Conservation (phyloP, 2,888 invertebrate genomes). For the Drosophila tripunctata region DNA sequence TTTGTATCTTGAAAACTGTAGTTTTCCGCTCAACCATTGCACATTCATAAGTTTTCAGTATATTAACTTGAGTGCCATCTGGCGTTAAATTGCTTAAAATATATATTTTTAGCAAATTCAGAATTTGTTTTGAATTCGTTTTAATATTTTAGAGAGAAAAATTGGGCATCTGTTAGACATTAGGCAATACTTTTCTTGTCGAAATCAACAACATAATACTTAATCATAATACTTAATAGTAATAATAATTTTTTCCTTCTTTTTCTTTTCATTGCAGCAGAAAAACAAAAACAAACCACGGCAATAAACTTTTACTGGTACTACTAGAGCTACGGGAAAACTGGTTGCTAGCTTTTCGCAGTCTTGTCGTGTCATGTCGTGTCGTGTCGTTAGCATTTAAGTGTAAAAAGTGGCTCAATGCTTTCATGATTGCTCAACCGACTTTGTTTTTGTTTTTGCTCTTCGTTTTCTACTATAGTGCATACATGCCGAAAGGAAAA, state of each 20-base stretch:
- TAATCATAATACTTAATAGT: background rate
- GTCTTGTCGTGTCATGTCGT: background rate
- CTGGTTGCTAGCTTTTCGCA: background rate
- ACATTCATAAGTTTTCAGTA: background rate
- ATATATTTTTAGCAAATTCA: background rate
- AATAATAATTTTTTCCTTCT: conserved; percentile 16
- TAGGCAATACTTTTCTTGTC: conserved; percentile 23
- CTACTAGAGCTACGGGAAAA: background rate
- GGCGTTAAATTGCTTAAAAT: conserved; percentile 12
- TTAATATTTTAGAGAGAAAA: background rate
- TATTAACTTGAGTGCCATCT: conserved; percentile 7
- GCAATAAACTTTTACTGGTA: conserved; percentile 25
- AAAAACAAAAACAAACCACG: conserved; percentile 17
- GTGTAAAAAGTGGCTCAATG: conserved; percentile 47
- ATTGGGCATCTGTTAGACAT: conserved; percentile 37
- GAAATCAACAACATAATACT: conserved; percentile 16
- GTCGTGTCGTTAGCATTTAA: conserved; percentile 23
- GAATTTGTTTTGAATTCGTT: background rate
- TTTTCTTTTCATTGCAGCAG: conserved; percentile 48
- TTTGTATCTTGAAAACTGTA: no score
- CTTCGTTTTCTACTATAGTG: conserved; percentile 15
- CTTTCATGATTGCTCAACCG: conserved; percentile 1
- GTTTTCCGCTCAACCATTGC: no score
- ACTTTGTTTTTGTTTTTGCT: conserved; percentile 1
- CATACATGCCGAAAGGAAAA: conserved; percentile 37